These are phyloP conservation scores for Mayetiola destructor DNA, from an alignment of 2,888 invertebrate genomes.

Conservation along the genomic window DNA sequence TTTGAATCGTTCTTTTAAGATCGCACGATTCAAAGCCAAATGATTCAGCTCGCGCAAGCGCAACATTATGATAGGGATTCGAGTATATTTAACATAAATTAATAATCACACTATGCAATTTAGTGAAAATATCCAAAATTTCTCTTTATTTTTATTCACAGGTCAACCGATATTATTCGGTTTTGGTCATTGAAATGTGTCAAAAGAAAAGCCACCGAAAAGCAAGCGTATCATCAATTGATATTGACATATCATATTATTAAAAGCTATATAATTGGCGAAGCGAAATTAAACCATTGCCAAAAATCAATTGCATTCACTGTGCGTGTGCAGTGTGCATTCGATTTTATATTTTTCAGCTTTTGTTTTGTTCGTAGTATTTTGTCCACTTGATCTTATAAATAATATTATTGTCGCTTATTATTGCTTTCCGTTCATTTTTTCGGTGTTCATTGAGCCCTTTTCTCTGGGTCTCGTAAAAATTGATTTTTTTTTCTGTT, in stretches of 20 bases:
- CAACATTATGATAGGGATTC: conserved; percentile 5
- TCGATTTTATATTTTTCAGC: neutral
- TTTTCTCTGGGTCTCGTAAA: neutral
- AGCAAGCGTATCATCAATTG: neutral
- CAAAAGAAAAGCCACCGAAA: neutral
- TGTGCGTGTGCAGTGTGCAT: neutral
- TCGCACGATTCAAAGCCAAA: too few species aligned
- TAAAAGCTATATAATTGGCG: neutral
- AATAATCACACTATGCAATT: neutral
- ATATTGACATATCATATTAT: conserved; percentile 11
- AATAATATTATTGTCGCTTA: neutral
- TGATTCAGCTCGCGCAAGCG: too few species aligned
- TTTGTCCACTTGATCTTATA: conserved; percentile 1
- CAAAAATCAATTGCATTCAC: neutral
- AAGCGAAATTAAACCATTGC: neutral
- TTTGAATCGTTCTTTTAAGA: too few species aligned
- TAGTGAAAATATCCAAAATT: neutral
- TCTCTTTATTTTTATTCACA: neutral
- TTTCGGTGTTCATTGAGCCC: neutral
- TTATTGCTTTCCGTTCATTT: conserved; percentile 1
- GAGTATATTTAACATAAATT: conserved; percentile 12
- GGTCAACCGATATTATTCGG: too few species aligned
- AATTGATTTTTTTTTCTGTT: neutral
- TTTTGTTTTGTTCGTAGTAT: neutral
- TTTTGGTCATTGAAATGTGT: too few species aligned